Evolutionary conservation across 2,113 vertebrate species (phyloP).

Genomic region (Thinocorus orbignyianus): DNA sequence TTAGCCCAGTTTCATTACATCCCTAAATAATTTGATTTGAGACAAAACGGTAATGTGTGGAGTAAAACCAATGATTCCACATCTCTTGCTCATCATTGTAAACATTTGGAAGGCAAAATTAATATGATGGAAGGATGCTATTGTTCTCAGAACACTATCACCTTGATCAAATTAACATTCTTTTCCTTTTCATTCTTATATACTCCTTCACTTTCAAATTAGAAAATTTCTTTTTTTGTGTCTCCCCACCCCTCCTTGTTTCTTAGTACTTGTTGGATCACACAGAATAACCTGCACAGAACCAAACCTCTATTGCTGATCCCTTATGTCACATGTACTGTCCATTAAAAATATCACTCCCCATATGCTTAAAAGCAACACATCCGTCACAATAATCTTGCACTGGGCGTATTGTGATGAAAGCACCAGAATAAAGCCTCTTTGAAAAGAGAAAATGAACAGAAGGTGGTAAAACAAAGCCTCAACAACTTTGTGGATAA

Average conservation of each 20-base stretch:
- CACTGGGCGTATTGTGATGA: neutral
- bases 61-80: neutral
- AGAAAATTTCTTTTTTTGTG: neutral
- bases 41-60: fast-evolving
- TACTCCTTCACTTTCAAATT: neutral
- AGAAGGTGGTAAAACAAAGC: neutral
- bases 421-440: neutral
- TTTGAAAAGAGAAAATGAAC: neutral
- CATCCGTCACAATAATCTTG: neutral
- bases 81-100: neutral
- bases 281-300: neutral
- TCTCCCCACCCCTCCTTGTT: neutral
- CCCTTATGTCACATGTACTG: neutral
- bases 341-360: neutral
- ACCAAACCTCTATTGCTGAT: neutral
- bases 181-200: neutral
- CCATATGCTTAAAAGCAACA: neutral
- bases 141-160: neutral
- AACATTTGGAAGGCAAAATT: neutral
- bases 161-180: neutral
- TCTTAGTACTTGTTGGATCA: neutral
- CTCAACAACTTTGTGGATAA: neutral
- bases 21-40: neutral
- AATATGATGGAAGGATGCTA: neutral
- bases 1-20: neutral